Base-by-base conservation (phyloP, 2,797 vertebrate genomes). In the Siniperca obscura region DNA sequence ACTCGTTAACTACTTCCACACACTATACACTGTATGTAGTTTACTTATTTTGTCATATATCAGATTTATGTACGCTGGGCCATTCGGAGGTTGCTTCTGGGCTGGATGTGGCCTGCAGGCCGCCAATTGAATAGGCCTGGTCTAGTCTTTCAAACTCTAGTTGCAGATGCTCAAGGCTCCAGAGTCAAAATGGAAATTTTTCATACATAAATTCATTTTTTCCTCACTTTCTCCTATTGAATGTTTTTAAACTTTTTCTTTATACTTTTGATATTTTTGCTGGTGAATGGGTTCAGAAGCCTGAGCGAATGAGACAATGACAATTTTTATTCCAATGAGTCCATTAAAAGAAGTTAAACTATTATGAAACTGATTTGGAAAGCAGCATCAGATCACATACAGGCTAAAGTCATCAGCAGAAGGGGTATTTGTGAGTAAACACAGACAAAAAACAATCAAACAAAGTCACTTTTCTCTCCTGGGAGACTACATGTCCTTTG, bases 151-250 rank as follows among this genome's bases (percentile, higher is more conserved):
- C 12, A 79, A 61, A 85, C 34, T 61, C 12, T 44, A 61, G 21
- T 67, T 59, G 34, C 72, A 64, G 46, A 71, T 61, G 17, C 67
- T 85, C 27, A 61, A 68, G 52, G 66, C 59, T 79, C 38, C 64
- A 57, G 6, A 81, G 22, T 62, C 67, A 53, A 85, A 76, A 55
- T 76, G 25, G 50, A 76, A 86, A 84, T 76, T 22, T 81, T 80
- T 86, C 52, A 42, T 76, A 57, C n/a, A 70, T 65, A 44, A 34
- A 84, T 60, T 46, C 2, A 55, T 68, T 59, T 66, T 53, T 50
- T 5, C 21, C 12, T 7, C 17, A 42, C 27, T 67, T 68, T 65
- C 13, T 77, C 14, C 17, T 38, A 38, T 55, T 70, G 22, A 69
- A 75, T 61, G n/a, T 57, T 64, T 10, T 57, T 38, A 6, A 46